Evolutionary conservation across 2,113 vertebrate genomes (phyloP), one percentile per base, ranked within the genome.

Genomic region (Mugil cephalus): DNA sequence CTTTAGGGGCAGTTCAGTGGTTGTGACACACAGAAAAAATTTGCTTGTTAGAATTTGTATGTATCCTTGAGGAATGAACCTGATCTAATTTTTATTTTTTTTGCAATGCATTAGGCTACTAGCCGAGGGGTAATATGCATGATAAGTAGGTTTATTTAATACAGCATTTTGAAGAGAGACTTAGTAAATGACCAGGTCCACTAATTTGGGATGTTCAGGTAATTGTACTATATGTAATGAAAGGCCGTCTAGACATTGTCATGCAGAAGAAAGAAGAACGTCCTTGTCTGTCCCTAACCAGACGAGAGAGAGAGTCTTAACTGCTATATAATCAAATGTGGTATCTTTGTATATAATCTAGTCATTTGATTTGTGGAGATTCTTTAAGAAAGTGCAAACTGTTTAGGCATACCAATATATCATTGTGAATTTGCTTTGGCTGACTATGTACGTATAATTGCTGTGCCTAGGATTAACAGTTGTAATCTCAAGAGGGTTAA

Each of bases 131-230:
- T 35, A 46, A 17, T 2, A 45, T 15, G 24, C 24, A 30, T 30
- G 24, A 30, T 3, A 3, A 30, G 24, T 66, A 48, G 35, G 21
- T 53, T 68, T 11, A 0, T 43, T 58, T 35, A 48, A 50, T 52
- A 13, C 1, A 64, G 15, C 34, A 24, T 47, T 77, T 69, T 53
- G 19, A 65, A 48, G 38, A 70, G 38, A 30, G 24, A 30, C 24
- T 30, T 30, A 15, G 35, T 54, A 13, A 15, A 30, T 30, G 24
- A 30, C 24, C 24, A 30, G n/a, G 38, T 68, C 17, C 21, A 43
- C 30, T 24, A 12, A 66, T 24, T 15, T 47, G 12, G 51, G 48
- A 42, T 59, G 54, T 52, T 51, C 8, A 61, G 35, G 50, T 40
- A 7, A 45, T 64, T 81, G 24, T 30, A 30, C 43, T 52, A 19